A percentile compares a stretch with the other conserved stretches of the same genome.
phyloP scores from a whole-genome alignment of 92 coral and sea anemone genomes.

The Umimayanthus chanpuru region DNA sequence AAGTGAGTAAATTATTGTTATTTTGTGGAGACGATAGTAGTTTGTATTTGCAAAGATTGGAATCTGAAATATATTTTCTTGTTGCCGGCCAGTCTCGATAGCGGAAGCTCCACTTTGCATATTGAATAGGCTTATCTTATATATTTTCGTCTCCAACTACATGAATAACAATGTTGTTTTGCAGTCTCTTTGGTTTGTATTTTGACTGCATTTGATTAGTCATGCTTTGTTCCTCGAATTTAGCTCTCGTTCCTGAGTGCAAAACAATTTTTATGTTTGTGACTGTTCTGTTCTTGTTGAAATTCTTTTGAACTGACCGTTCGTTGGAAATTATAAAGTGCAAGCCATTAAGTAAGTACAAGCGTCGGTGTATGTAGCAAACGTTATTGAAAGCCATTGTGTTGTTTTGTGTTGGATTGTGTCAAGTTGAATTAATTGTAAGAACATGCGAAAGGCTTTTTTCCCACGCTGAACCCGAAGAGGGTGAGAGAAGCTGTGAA shows the following conservation, averaged over 20 bases:
- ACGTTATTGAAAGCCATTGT: not conserved
- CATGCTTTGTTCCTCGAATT: not conserved
- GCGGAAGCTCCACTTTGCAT: constrained; percentile 36
- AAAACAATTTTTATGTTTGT: not conserved
- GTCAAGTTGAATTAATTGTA: not conserved
- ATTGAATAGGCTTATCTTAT: not conserved
- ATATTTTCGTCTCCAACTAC: constrained; percentile 13
- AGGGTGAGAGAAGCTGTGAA: not conserved
- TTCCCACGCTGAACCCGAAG: constrained; percentile 38
- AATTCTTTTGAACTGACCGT: not conserved
- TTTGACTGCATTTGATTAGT: constrained; percentile 13
- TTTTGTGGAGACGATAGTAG: not conserved
- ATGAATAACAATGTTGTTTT: constrained; percentile 34
- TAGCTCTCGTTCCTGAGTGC: not conserved
- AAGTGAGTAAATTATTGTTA: not conserved
- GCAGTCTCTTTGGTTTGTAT: constrained; percentile 6
- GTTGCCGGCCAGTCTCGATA: not conserved
- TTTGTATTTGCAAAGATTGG: constrained; percentile 10
- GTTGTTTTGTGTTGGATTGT: not conserved
- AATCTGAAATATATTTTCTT: not conserved
- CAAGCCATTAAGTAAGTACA: not conserved
- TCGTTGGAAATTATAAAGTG: not conserved
- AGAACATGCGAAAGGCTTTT: not conserved
- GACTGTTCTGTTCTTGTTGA: not conserved
- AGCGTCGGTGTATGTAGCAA: not conserved